A percentile compares a stretch with the other conserved stretches of the same genome.
phyloP scores from a whole-genome alignment of 2,797 vertebrate species.

The Muscicapa comitata region DNA sequence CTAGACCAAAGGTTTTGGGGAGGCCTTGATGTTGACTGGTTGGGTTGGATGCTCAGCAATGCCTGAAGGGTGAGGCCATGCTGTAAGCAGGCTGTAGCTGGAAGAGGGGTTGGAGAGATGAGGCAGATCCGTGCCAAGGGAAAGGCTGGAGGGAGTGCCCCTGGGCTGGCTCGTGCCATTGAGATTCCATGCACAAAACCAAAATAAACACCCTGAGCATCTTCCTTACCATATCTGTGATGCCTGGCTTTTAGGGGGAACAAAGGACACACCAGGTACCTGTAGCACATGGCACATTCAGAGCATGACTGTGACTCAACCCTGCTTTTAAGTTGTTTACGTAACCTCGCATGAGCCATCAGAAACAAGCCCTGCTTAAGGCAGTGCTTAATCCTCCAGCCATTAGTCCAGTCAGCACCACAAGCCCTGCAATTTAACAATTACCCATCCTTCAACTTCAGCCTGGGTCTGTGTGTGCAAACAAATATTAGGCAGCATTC shows the following conservation, averaged over 20 bases:
- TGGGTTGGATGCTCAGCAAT: rapidly evolving
- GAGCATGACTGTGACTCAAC: not conserved
- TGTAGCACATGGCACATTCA: not conserved
- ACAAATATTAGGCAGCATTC: not conserved
- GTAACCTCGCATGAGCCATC: constrained; percentile 1
- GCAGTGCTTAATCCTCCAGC: not conserved
- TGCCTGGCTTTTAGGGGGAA: not conserved
- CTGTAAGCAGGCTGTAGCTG: not conserved
- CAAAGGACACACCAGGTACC: not conserved
- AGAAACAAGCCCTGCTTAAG: constrained; percentile 1
- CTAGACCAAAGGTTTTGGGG: not conserved
- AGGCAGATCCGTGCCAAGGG: rapidly evolving
- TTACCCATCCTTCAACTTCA: not conserved
- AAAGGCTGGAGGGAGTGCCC: not conserved
- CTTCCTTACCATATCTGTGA: not conserved
- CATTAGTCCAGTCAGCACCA: not conserved
- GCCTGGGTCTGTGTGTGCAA: not conserved
- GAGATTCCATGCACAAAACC: not conserved
- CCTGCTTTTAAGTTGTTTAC: constrained; percentile 10
- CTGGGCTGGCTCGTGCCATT: not conserved
- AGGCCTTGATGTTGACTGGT: not conserved
- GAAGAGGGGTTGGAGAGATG: not conserved
- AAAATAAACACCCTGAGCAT: not conserved
- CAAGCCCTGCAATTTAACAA: not conserved
- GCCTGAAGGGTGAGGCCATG: not conserved